Evolutionary conservation across 2,113 vertebrate genomes (phyloP).

Genomic region (Loxodonta africana): DNA sequence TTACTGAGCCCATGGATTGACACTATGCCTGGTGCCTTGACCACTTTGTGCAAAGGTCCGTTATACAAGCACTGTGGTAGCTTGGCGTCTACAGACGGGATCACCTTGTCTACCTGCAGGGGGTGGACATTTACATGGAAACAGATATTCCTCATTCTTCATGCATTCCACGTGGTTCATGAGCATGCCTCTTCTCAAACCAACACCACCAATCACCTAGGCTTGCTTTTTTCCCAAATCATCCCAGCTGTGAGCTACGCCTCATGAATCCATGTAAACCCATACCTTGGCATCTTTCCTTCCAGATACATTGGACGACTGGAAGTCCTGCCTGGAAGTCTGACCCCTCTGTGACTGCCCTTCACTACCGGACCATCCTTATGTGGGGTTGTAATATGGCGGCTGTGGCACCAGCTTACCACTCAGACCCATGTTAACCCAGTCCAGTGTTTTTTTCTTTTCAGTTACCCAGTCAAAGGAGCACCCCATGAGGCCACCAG

Average conservation of each 20-base stretch:
- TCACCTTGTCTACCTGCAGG: no score
- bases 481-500: background rate
- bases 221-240: no score
- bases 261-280: background rate
- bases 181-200: background rate
- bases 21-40: no score
- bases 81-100: background rate
- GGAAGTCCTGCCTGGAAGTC: background rate
- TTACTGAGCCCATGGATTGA: background rate
- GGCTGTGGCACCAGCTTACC: background rate
- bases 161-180: no score
- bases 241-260: no score
- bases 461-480: background rate
- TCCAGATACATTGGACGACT: background rate
- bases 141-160: no score
- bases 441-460: background rate
- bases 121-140: no score
- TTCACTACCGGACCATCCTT: fast-evolving
- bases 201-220: no score
- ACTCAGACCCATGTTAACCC: background rate
- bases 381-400: fast-evolving
- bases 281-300: fast-evolving
- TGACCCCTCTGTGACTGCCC: background rate
- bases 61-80: background rate
- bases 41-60: background rate